These are phyloP conservation scores for Polypterus bichir DNA, from an alignment of 2,113 vertebrate genomes.

Conservation along the genomic window DNA sequence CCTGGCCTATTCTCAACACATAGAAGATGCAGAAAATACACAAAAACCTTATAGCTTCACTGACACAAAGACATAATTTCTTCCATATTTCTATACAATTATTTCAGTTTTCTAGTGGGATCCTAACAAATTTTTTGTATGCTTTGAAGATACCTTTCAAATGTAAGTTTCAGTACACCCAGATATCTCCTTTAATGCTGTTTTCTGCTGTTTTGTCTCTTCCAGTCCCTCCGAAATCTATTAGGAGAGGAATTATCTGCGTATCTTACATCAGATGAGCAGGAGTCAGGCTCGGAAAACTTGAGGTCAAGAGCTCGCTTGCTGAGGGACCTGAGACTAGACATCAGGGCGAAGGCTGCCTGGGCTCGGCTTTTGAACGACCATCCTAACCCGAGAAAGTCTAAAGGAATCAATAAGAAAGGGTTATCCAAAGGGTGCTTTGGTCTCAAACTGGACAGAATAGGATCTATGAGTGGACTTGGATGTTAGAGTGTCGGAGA, in stretches of 20 bases:
- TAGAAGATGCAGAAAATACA: too few relatives aligned
- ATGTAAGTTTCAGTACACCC: too few relatives aligned
- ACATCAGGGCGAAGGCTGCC: constrained; percentile 59
- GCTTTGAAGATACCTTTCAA: too few relatives aligned
- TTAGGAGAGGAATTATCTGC: constrained; percentile 61
- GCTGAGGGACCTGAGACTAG: constrained; percentile 64
- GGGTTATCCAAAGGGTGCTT: constrained; percentile 74
- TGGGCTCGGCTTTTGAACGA: constrained; percentile 72
- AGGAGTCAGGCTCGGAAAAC: constrained; percentile 41
- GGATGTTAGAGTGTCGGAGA: constrained; percentile 61
- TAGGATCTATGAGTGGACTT: constrained; percentile 87
- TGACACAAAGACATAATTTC: too few relatives aligned
- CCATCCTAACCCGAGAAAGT: constrained; percentile 49
- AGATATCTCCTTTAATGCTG: too few relatives aligned
- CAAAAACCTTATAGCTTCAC: too few relatives aligned
- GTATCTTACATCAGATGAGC: constrained; percentile 54
- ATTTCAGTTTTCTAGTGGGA: too few relatives aligned
- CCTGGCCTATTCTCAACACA: too few relatives aligned
- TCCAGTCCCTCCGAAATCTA: constrained; percentile 54
- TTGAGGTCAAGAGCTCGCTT: constrained; percentile 55
- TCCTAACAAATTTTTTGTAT: too few relatives aligned
- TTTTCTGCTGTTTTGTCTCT: constrained; percentile 11
- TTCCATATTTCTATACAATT: too few relatives aligned
- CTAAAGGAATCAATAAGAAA: constrained; percentile 71
- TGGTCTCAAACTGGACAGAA: constrained; percentile 90